Evolutionary conservation across 2,888 invertebrate genomes (phyloP).

Genomic region (Junonia oenone): DNA sequence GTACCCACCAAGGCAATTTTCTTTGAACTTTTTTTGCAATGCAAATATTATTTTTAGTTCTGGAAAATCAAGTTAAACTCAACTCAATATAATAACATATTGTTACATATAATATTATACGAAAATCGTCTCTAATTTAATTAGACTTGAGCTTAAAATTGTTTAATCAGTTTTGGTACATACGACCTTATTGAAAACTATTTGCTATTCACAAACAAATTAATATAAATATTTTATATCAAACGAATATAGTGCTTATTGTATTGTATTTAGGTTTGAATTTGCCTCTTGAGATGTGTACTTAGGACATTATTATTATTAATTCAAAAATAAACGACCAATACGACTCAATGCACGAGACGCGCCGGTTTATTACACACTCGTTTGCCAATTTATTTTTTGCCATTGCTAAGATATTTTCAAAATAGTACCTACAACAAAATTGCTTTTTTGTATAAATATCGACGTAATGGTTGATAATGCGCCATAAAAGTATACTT

Average conservation of each 20-base stretch:
- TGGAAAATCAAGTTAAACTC: constrained; percentile 28
- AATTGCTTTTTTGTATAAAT: too few relatives aligned
- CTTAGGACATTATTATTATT: constrained; percentile 6
- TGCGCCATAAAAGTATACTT: too few relatives aligned
- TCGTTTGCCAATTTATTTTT: too few relatives aligned
- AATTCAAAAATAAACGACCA: constrained; percentile 20
- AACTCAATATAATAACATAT: not conserved
- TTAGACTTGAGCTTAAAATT: not conserved
- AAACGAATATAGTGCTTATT: constrained; percentile 5
- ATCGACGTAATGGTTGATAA: too few relatives aligned
- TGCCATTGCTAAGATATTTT: too few relatives aligned
- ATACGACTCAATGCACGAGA: constrained; percentile 23
- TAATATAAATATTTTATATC: constrained; percentile 4
- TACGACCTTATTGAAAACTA: not conserved
- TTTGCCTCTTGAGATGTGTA: not conserved
- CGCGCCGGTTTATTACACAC: constrained; percentile 11
- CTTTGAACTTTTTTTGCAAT: constrained; percentile 24
- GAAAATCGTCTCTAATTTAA: not conserved
- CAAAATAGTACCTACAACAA: too few relatives aligned
- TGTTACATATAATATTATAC: not conserved
- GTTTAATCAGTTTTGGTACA: not conserved
- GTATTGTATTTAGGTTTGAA: not conserved
- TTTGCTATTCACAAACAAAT: constrained; percentile 8
- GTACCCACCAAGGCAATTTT: not conserved
- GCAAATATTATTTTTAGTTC: constrained; percentile 29